Percentiles rank a stretch among this genome's conserved stretches.
Conservation (phyloP, 2,797 vertebrate species). For the Carduelis carduelis region DNA sequence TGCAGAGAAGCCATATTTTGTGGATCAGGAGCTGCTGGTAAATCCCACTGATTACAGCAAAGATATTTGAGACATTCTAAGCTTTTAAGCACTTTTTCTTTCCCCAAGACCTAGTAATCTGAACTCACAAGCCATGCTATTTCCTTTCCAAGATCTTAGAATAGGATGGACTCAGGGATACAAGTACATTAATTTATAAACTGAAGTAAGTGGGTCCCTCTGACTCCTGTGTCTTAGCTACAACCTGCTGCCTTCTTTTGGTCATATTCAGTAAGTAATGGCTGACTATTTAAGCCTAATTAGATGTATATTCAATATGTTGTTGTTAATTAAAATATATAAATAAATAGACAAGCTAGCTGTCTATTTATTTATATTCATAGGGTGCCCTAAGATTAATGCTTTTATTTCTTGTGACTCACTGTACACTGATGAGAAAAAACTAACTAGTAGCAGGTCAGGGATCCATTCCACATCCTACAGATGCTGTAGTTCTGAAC, state of each 20-base stretch:
- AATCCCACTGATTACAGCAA: slow-evolving; percentile 8
- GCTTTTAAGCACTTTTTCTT: not conserved
- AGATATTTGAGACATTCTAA: not conserved
- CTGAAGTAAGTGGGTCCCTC: not conserved
- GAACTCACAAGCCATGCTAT: not conserved
- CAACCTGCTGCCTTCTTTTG: not conserved
- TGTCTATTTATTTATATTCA: not conserved
- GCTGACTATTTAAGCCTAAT: not conserved
- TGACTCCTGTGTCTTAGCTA: not conserved
- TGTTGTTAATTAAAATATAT: not conserved
- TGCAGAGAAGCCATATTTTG: slow-evolving; percentile 75
- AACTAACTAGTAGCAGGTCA: not conserved
- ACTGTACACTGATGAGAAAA: not conserved
- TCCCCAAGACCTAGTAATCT: not conserved
- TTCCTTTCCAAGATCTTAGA: not conserved
- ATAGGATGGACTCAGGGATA: not conserved
- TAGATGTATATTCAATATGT: not conserved
- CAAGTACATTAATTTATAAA: not conserved
- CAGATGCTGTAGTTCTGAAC: not conserved
- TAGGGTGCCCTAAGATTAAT: not conserved
- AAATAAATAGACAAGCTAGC: not conserved
- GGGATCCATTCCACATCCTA: not conserved
- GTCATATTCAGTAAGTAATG: not conserved
- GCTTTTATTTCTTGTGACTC: not conserved
- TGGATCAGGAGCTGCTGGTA: slow-evolving; percentile 79